Base-by-base conservation (phyloP, 2,888 invertebrate species). In the Lysandra coridon region DNA sequence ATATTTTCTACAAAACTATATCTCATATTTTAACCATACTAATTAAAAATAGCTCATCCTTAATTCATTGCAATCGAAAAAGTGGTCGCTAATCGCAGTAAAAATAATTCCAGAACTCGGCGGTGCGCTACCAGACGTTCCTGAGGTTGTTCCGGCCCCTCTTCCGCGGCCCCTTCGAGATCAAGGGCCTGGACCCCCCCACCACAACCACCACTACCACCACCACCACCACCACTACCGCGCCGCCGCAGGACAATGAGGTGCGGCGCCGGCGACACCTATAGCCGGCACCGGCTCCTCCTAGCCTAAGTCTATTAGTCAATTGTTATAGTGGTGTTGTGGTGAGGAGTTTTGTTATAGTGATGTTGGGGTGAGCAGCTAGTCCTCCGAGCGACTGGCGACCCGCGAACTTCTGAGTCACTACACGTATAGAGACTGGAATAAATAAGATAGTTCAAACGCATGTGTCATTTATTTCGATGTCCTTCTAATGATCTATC, bases 91-190 rank as follows among this genome's bases (percentile, higher is more conserved):
- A 62, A 62, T 62, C 10, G 3, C n/a, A 57, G 40, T 17, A 1
- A 57, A 69, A 44, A 6, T 12, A 57, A 82, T 96, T 96, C 37
- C 95, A 97, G 97, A 97, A 97, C 89, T 96, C 97, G 4, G 97
- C 97, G 53, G 95, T 96, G 82, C 95, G 97, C 80, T 96, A 97
- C 85, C 96, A 97, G 86, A 95, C 96, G 40, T 95, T 97, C 84
- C 89, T 97, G 83, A 95, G 97, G 80, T 95, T 97, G 73, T 97
- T 97, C 93, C 96, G 97, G 85, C 97, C 97, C 3, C 90, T 97
- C 81, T 96, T 97, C 88, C 96, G 97, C 23, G 96, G 96, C n/a
- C 94, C 95, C 14, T 96, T 97, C 87, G 96, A 96, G 83, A 96
- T 97, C 82, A 97, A 97, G 87, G 97, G 97, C 4, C 94, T 96